These are phyloP conservation scores for Drosophila willistoni DNA, from an alignment of 1,140 invertebrate species.

Conservation along the genomic window DNA sequence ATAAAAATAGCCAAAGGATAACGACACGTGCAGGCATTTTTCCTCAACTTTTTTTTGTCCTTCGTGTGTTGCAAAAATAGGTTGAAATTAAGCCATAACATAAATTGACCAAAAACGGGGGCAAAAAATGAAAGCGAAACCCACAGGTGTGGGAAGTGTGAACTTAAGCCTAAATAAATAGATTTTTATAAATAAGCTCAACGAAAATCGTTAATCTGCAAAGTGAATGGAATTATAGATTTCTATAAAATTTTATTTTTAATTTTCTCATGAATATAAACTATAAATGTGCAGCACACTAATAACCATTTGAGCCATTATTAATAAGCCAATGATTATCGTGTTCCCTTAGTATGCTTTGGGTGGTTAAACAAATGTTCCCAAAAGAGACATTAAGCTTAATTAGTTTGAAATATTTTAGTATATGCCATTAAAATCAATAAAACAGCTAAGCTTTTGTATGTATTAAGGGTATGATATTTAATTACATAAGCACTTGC, in stretches of 20 bases:
- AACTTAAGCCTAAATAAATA: slow-evolving; percentile 2
- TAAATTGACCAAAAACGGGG: slow-evolving; percentile 16
- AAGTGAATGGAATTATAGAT: neutral
- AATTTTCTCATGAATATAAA: neutral
- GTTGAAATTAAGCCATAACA: slow-evolving; percentile 33
- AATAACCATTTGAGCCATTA: too few relatives aligned
- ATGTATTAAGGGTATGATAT: too few relatives aligned
- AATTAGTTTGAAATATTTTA: too few relatives aligned
- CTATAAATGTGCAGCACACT: neutral
- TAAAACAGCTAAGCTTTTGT: too few relatives aligned
- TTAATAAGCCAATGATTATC: too few relatives aligned
- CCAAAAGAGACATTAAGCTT: too few relatives aligned
- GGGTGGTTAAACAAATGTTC: too few relatives aligned
- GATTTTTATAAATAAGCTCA: slow-evolving; percentile 4
- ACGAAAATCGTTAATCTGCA: neutral
- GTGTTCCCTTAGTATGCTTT: too few relatives aligned
- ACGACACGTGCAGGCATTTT: slow-evolving; percentile 34
- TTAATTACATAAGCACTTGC: too few relatives aligned
- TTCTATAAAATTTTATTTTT: neutral
- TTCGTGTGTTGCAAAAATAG: slow-evolving; percentile 38
- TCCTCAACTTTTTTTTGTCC: neutral
- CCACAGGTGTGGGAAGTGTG: neutral
- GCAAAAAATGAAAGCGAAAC: neutral
- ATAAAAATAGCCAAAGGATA: slow-evolving; percentile 70
- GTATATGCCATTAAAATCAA: too few relatives aligned